Conservation (phyloP, 1,140 invertebrate species). For the Epicauta chinensis region DNA sequence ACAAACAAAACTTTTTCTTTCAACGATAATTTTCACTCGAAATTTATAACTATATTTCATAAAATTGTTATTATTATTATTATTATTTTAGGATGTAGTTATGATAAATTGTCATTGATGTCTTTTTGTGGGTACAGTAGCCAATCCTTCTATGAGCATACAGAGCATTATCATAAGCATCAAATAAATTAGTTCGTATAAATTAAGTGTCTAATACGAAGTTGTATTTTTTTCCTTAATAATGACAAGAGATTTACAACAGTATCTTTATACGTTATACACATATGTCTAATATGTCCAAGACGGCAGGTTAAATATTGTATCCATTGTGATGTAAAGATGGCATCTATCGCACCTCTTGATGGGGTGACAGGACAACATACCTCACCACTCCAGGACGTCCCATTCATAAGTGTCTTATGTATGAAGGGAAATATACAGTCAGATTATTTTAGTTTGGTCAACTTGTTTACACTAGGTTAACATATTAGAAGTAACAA, state of each 20-base stretch:
- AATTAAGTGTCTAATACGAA: conserved; percentile 30
- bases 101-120: conserved; percentile 1
- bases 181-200: conserved; percentile 37
- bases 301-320: conserved; percentile 32
- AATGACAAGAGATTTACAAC: conserved; percentile 34
- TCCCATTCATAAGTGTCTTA: conserved; percentile 15
- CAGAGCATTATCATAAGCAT: conserved; percentile 36
- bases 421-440: conserved; percentile 2
- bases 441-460: not conserved
- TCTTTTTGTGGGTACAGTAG: conserved; percentile 23
- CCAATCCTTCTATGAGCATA: conserved; percentile 20
- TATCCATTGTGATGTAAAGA: conserved; percentile 34
- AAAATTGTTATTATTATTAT: conserved; percentile 8
- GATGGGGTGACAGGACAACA: conserved; percentile 23
- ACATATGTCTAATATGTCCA: conserved; percentile 29
- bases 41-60: not conserved
- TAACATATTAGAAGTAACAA: no score
- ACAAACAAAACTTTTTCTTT: not conserved
- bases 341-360: conserved; percentile 24
- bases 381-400: conserved; percentile 18
- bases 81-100: not conserved
- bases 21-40: not conserved
- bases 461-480: no score
- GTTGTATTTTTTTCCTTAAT: conserved; percentile 17
- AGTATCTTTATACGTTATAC: conserved; percentile 8